Evolutionary conservation across 2,888 invertebrate species (phyloP), one percentile per base, ranked within the genome.

Genomic region (Scaptomyza reducta): DNA sequence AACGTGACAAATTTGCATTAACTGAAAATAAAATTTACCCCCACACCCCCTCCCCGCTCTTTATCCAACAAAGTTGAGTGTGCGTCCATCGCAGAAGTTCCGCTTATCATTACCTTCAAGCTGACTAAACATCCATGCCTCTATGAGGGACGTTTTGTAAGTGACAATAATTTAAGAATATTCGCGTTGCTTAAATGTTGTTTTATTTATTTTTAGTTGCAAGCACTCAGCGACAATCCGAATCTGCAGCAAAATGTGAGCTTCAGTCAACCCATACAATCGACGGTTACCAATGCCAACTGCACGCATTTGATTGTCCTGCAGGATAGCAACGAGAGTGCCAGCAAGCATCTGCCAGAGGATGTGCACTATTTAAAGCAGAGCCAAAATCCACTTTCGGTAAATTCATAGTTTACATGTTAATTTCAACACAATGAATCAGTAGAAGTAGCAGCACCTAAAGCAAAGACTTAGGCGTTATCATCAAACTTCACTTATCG

Each of bases 71-170:
- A 41, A 68, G 74, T 74, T n/a, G 92, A 92, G 54, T 93, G 93
- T 83, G 91, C 92, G 40, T 86, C 92, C 6, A 88, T 85, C 6
- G 74, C 87, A 13, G 75, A 85, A 38, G 84, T 90, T 6, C 90
- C 91, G 67, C 89, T 94, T 13, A 90, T 82, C 3, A 92, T 95
- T 14, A 91, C 89, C 53, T 93, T 94, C 92, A 91, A 92, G 29
- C 90, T 95, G 31, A 90, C 93, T 18, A 93, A 93, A 82, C 93
- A 94, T 9, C 91, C 92, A 38, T 95, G 95, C 89, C 93, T 93
- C 92, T 92, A 93, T 75, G 93, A 93, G 41, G 87, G 82, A 3
- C 79, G 65, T 7, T 77, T 77, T 71, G 89, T 90, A 70, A 78
- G 85, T 33, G 45, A 40, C 25, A 1, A 2, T 7, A 29, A 16